Percentiles rank a stretch among this genome's conserved stretches.
These are phyloP conservation scores for Apus apus DNA, from an alignment of 2,113 vertebrate genomes.

Conservation along the genomic window DNA sequence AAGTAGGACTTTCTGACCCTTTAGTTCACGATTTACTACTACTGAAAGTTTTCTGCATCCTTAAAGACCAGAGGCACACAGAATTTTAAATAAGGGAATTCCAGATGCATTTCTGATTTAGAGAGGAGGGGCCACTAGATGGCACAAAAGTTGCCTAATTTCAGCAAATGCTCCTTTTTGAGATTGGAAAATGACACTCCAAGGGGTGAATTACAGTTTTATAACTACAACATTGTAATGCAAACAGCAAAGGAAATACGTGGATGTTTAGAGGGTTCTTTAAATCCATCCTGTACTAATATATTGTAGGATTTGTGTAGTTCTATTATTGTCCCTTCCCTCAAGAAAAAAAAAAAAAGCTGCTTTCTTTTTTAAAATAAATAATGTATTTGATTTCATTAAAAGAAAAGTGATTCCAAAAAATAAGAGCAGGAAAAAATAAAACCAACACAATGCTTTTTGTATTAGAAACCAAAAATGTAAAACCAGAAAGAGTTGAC, in stretches of 20 bases:
- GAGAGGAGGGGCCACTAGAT: constrained; percentile 54
- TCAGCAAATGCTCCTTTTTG: background rate
- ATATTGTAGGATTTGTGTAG: background rate
- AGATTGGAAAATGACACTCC: background rate
- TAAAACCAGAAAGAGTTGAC: background rate
- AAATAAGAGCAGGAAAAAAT: background rate
- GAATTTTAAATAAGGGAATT: background rate
- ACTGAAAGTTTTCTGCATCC: background rate
- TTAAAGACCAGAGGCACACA: background rate
- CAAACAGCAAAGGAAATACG: background rate
- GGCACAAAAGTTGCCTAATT: constrained; percentile 60
- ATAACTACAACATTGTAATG: background rate
- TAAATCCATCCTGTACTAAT: background rate
- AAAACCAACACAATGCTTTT: accelerated
- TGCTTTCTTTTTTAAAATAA: background rate
- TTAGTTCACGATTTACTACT: background rate
- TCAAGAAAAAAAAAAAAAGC: background rate
- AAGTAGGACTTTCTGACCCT: background rate
- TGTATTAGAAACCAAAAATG: background rate
- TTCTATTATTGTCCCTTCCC: background rate
- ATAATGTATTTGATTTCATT: background rate
- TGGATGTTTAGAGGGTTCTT: background rate
- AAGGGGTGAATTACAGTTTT: background rate
- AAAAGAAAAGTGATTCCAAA: background rate
- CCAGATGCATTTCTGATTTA: background rate